Evolutionary conservation across 2,113 vertebrate species (phyloP).

Genomic region (Elanus axillaris): DNA sequence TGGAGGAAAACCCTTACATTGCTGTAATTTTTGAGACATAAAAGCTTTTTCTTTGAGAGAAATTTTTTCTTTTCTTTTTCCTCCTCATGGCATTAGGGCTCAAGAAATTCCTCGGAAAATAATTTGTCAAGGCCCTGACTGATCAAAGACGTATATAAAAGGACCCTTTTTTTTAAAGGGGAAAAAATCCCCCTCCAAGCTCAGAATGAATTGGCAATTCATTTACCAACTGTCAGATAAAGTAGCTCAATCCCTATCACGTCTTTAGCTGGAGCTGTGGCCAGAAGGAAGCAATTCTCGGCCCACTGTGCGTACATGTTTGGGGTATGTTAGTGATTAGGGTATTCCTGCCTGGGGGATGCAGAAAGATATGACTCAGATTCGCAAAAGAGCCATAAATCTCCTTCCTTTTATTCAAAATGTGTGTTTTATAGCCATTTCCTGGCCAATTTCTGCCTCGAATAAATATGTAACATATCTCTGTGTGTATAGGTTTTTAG

Average conservation of each 20-base stretch:
- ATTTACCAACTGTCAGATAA: constrained; percentile 76
- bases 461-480: constrained; percentile 78
- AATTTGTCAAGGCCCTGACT: constrained; percentile 75
- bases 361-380: constrained; percentile 78
- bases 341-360: constrained; percentile 71
- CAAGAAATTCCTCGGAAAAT: constrained; percentile 77
- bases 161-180: constrained; percentile 26
- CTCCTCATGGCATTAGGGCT: constrained; percentile 56
- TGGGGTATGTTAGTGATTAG: constrained; percentile 82
- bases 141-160: constrained; percentile 80
- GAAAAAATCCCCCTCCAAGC: constrained; percentile 45
- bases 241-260: constrained; percentile 70
- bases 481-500: constrained; percentile 6
- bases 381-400: constrained; percentile 79
- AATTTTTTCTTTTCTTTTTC: not conserved
- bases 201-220: constrained; percentile 76
- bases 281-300: constrained; percentile 80
- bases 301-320: constrained; percentile 72
- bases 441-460: constrained; percentile 75
- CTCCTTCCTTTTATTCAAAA: constrained; percentile 76
- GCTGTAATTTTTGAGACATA: constrained; percentile 55
- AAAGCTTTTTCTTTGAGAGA: constrained; percentile 65
- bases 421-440: constrained; percentile 80
- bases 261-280: constrained; percentile 65
- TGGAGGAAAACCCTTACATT: not conserved